Evolutionary conservation across 1,140 invertebrate genomes (phyloP).

Genomic region (Stegodyphus mimosarum): DNA sequence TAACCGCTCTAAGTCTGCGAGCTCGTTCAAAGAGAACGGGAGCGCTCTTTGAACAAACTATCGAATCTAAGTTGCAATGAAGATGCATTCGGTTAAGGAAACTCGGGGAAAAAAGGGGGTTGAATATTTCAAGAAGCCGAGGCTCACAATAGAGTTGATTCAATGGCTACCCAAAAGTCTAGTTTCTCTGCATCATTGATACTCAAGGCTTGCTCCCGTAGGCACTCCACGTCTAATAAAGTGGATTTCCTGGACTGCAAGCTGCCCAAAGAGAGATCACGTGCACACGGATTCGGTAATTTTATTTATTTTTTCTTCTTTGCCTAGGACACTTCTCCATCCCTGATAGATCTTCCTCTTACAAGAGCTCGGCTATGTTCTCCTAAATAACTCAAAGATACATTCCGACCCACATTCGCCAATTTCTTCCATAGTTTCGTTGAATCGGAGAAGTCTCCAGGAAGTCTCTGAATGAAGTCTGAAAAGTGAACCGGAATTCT

Average conservation of each 20-base stretch:
- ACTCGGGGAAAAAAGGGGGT: conserved; percentile 17
- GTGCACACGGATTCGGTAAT: conserved; percentile 27
- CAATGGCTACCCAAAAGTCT: conserved; percentile 56
- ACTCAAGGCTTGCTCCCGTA: conserved; percentile 40
- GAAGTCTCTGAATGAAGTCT: too few species aligned
- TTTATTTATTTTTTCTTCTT: conserved; percentile 19
- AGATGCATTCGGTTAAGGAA: conserved; percentile 24
- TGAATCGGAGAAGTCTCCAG: too few species aligned
- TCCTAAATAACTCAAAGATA: not conserved
- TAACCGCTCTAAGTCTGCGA: too few species aligned
- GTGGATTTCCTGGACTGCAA: conserved; percentile 46
- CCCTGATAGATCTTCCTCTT: conserved; percentile 14
- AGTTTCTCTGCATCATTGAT: conserved; percentile 46
- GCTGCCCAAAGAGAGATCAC: conserved; percentile 45
- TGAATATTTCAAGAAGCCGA: conserved; percentile 53
- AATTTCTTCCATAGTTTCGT: too few species aligned
- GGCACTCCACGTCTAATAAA: conserved; percentile 48
- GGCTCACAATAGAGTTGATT: conserved; percentile 46
- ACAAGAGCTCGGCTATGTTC: not conserved
- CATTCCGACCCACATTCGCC: conserved; percentile 10
- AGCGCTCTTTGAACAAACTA: conserved; percentile 11
- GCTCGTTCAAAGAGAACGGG: too few species aligned
- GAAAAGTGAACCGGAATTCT: too few species aligned
- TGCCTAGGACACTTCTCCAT: conserved; percentile 11
- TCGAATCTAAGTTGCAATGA: conserved; percentile 26